phyloP scores from a whole-genome alignment of 2,797 vertebrate species.

The Miichthys miiuy region DNA sequence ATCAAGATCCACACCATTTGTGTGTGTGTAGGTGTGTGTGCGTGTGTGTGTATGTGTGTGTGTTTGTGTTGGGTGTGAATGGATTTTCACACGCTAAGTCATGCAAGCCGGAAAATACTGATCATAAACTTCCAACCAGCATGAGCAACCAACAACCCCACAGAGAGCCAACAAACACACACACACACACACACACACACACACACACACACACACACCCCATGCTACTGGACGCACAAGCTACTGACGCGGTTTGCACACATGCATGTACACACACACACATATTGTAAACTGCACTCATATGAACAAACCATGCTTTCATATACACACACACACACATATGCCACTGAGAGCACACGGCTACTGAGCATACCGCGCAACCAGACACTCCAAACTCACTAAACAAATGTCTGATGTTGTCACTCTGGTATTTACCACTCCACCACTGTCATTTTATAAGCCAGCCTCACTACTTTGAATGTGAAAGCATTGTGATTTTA shows the following conservation, averaged over 20 bases:
- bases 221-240: slow-evolving; percentile 55
- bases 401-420: slow-evolving; percentile 80
- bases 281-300: slow-evolving; percentile 37
- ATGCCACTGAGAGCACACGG: slow-evolving; percentile 65
- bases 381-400: slow-evolving; percentile 76
- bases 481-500: slow-evolving; percentile 72
- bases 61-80: slow-evolving; percentile 84
- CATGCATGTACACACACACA: slow-evolving; percentile 27
- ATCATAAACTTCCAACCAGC: slow-evolving; percentile 86
- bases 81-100: slow-evolving; percentile 86
- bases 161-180: slow-evolving; percentile 73
- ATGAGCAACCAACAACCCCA: slow-evolving; percentile 81
- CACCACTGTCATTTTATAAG: slow-evolving; percentile 77
- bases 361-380: slow-evolving; percentile 73
- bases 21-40: slow-evolving; percentile 10
- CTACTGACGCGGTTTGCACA: slow-evolving; percentile 44
- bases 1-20: slow-evolving; percentile 79
- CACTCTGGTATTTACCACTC: slow-evolving; percentile 79
- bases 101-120: slow-evolving; percentile 87
- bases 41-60: slow-evolving; percentile 43
- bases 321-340: slow-evolving; percentile 47
- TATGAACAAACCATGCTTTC: slow-evolving; percentile 49
- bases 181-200: slow-evolving; percentile 50
- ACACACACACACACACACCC: slow-evolving; percentile 34
- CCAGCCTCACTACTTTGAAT: slow-evolving; percentile 62